phyloP scores from a whole-genome alignment of 2,888 invertebrate genomes.

The Sepioteuthis lessoniana region DNA sequence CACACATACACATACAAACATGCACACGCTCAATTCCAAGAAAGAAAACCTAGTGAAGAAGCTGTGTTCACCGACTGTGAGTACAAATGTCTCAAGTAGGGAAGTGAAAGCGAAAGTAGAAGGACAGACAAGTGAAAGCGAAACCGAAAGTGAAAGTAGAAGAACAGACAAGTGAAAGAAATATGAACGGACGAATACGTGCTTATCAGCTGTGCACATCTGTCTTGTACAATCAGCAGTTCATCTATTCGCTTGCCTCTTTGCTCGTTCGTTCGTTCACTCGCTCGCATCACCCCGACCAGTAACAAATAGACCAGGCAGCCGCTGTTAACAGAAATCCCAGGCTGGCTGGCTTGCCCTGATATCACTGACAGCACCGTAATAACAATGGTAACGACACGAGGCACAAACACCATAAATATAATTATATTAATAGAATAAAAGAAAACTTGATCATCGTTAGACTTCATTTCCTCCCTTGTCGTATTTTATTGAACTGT shows the following conservation, averaged over 20 bases:
- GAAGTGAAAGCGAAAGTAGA: no score
- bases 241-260: not conserved
- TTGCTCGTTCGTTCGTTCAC: not conserved
- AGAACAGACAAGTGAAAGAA: not conserved
- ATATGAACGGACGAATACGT: not conserved
- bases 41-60: no score
- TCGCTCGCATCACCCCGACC: not conserved
- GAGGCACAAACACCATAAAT: not conserved
- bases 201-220: not conserved
- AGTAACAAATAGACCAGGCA: not conserved
- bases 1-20: no score
- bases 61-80: no score
- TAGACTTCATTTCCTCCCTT: not conserved
- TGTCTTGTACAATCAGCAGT: not conserved
- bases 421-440: not conserved
- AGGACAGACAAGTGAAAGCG: not conserved
- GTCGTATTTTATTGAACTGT: no score
- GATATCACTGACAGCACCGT: not conserved
- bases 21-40: no score
- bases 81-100: no score
- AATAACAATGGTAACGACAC: slow-evolving; percentile 6
- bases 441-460: not conserved
- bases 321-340: not conserved
- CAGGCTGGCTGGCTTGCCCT: not conserved
- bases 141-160: not conserved